Percentiles rank a stretch among this genome's conserved stretches.
Conservation (phyloP, 1,140 invertebrate genomes). For the Augochlora pura region DNA sequence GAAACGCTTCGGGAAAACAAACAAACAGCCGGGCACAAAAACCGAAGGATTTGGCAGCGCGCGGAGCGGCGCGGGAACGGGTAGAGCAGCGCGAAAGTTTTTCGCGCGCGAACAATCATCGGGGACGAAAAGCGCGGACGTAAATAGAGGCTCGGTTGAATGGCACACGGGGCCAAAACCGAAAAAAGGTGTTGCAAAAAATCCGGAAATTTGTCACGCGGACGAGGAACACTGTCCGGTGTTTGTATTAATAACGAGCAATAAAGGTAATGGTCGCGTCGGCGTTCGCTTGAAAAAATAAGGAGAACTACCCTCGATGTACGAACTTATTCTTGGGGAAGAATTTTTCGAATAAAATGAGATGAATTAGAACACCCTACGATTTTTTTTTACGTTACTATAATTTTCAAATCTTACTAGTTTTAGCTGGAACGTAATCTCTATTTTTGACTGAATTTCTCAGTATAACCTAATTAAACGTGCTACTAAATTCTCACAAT, state of each 20-base stretch:
- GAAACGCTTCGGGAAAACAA: background rate
- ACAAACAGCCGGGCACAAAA: background rate
- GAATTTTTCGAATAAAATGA: no score
- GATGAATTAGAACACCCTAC: no score
- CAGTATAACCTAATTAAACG: no score
- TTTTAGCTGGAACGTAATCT: no score
- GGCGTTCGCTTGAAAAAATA: background rate
- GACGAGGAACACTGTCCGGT: background rate
- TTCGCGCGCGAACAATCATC: background rate
- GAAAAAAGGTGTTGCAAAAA: background rate
- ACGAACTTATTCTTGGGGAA: no score
- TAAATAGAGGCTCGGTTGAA: background rate
- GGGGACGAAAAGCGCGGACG: background rate
- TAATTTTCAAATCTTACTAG: no score
- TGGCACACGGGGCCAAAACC: background rate
- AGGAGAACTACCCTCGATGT: no score
- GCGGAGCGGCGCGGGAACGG: no score
- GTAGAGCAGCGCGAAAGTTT: background rate
- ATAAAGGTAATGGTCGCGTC: background rate
- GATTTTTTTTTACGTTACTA: no score
- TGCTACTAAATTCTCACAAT: no score
- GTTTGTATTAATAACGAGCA: conserved; percentile 11
- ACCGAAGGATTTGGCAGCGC: background rate
- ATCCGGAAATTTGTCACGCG: background rate
- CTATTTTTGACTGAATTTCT: no score